Evolutionary conservation across 2,113 vertebrate species (phyloP).

Genomic region (Cacatua alba): DNA sequence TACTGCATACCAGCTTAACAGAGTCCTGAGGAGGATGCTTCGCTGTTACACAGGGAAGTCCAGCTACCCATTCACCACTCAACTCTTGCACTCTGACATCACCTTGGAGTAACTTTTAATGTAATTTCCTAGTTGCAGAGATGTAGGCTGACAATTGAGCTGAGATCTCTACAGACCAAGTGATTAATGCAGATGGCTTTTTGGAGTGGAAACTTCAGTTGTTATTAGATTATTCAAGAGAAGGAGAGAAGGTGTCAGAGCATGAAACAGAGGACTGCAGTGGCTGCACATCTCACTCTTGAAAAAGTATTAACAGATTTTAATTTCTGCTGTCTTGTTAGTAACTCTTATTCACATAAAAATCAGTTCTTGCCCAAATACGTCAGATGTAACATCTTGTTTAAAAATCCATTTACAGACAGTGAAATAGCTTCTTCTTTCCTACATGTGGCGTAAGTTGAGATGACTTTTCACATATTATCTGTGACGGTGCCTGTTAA

Average conservation of each 20-base stretch:
- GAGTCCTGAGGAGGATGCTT: background rate
- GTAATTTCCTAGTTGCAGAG: constrained; percentile 35
- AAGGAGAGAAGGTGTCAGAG: constrained; percentile 1
- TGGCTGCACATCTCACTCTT: constrained; percentile 1
- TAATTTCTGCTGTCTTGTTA: constrained; percentile 34
- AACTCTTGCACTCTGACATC: background rate
- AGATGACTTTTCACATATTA: background rate
- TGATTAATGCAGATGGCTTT: constrained; percentile 57
- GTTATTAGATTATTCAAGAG: constrained; percentile 46
- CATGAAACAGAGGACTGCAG: background rate
- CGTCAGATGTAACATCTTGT: background rate
- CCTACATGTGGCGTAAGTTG: background rate
- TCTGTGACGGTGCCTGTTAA: background rate
- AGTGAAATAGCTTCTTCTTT: background rate
- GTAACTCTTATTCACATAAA: background rate
- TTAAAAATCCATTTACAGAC: background rate
- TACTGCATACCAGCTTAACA: background rate
- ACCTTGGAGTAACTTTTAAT: constrained; percentile 30
- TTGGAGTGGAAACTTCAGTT: constrained; percentile 49
- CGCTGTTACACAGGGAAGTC: background rate
- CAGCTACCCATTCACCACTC: background rate
- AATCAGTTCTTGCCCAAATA: background rate
- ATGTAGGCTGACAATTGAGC: constrained; percentile 37
- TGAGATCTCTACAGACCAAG: constrained; percentile 21
- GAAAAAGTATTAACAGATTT: constrained; percentile 25